These are phyloP conservation scores for Gortyna flavago DNA, from an alignment of 2,888 invertebrate species.

Conservation along the genomic window DNA sequence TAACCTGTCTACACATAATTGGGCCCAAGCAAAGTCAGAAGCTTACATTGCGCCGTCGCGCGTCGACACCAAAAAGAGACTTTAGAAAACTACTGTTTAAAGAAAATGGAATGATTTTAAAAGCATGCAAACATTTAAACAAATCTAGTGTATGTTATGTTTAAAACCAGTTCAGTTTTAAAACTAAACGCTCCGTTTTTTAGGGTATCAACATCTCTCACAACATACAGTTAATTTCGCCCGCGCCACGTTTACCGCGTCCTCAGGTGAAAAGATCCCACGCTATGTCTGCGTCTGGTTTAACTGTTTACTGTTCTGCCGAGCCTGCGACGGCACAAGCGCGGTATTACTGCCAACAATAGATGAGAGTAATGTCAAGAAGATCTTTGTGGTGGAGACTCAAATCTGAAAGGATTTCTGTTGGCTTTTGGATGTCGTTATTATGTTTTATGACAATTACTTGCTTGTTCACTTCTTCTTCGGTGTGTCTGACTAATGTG, in stretches of 20 bases:
- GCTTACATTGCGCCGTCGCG: not conserved
- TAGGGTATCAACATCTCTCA: slow-evolving; percentile 69
- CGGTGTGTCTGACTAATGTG: no score
- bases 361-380: slow-evolving; percentile 53
- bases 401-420: slow-evolving; percentile 40
- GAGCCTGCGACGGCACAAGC: slow-evolving; percentile 47
- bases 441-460: slow-evolving; percentile 7
- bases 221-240: slow-evolving; percentile 68
- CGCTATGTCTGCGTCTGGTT: slow-evolving; percentile 84
- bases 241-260: slow-evolving; percentile 74
- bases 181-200: not conserved
- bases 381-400: slow-evolving; percentile 39
- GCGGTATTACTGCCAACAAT: slow-evolving; percentile 55
- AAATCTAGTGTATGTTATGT: not conserved
- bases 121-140: not conserved
- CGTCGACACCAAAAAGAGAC: not conserved
- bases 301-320: slow-evolving; percentile 76
- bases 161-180: not conserved
- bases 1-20: not conserved
- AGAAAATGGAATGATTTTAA: not conserved
- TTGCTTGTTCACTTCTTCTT: no score
- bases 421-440: slow-evolving; percentile 1
- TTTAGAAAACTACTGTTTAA: no score
- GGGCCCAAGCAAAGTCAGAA: not conserved
- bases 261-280: slow-evolving; percentile 89